These are phyloP conservation scores for Hippocampus guttulatus DNA, from an alignment of 2,113 vertebrate genomes.

Conservation along the genomic window DNA sequence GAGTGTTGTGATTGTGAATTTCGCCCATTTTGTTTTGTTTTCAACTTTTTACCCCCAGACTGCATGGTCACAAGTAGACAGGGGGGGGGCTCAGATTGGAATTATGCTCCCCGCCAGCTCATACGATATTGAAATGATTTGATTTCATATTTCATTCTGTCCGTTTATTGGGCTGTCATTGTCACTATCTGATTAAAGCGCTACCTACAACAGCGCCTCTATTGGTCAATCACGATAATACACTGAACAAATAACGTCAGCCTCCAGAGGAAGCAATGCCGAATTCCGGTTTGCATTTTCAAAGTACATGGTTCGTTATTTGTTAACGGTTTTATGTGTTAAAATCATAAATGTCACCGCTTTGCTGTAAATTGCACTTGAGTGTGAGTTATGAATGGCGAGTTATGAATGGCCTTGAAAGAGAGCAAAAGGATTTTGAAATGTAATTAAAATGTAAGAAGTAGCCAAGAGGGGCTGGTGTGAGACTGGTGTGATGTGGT, in stretches of 20 bases:
- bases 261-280: neutral
- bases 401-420: neutral
- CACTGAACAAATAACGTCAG: slow-evolving; percentile 29
- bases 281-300: neutral
- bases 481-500: no score
- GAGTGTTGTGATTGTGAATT: neutral
- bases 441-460: neutral
- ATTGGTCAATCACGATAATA: slow-evolving; percentile 50
- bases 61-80: neutral
- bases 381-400: neutral
- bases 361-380: neutral
- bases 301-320: neutral
- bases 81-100: neutral
- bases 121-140: slow-evolving; percentile 40
- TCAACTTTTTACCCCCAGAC: neutral
- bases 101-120: slow-evolving; percentile 1
- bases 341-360: neutral
- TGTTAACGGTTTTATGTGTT: no score
- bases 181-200: slow-evolving; percentile 61
- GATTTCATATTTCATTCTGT: slow-evolving; percentile 28
- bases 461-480: no score
- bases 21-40: neutral
- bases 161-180: slow-evolving; percentile 61
- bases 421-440: neutral
- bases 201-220: slow-evolving; percentile 76